Conservation (phyloP, 2,113 vertebrate genomes). For the Datnioides undecimradiatus region DNA sequence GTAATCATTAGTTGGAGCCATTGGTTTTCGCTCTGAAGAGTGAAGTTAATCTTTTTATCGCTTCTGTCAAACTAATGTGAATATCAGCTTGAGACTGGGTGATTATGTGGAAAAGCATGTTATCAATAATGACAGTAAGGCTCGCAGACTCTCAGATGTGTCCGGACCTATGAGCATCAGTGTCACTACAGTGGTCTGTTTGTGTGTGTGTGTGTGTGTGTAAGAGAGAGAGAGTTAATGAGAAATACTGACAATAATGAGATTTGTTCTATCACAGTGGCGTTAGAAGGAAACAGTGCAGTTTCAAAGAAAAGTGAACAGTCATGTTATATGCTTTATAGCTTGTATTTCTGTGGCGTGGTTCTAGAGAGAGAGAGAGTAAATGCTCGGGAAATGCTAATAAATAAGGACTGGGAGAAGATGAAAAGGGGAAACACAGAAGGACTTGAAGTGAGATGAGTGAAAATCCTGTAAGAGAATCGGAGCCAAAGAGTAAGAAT, state of each 20-base stretch:
- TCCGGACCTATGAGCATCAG: slow-evolving; percentile 22
- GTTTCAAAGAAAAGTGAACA: neutral
- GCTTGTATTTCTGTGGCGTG: slow-evolving; percentile 24
- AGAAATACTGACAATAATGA: slow-evolving; percentile 15
- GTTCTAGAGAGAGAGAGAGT: neutral
- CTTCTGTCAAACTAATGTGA: neutral
- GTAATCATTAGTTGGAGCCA: too few species aligned
- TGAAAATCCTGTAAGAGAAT: slow-evolving; percentile 52
- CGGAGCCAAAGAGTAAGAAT: slow-evolving; percentile 56
- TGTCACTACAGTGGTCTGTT: slow-evolving; percentile 18
- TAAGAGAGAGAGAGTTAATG: too few species aligned
- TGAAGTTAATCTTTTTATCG: neutral
- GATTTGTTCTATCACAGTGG: slow-evolving; percentile 11
- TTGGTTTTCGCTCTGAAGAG: too few species aligned
- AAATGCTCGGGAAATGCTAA: slow-evolving; percentile 35
- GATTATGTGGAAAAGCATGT: slow-evolving; percentile 20
- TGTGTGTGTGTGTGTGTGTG: slow-evolving; percentile 1
- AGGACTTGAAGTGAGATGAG: slow-evolving; percentile 60
- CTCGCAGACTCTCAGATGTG: slow-evolving; percentile 17
- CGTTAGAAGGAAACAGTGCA: slow-evolving; percentile 4
- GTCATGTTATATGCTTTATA: neutral
- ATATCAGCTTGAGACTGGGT: slow-evolving; percentile 31
- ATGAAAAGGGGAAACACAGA: slow-evolving; percentile 32
- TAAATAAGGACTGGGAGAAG: slow-evolving; percentile 12
- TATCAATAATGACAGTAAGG: slow-evolving; percentile 38